phyloP scores from a whole-genome alignment of 2,797 vertebrate genomes.

The Pseudochirops corinnae region DNA sequence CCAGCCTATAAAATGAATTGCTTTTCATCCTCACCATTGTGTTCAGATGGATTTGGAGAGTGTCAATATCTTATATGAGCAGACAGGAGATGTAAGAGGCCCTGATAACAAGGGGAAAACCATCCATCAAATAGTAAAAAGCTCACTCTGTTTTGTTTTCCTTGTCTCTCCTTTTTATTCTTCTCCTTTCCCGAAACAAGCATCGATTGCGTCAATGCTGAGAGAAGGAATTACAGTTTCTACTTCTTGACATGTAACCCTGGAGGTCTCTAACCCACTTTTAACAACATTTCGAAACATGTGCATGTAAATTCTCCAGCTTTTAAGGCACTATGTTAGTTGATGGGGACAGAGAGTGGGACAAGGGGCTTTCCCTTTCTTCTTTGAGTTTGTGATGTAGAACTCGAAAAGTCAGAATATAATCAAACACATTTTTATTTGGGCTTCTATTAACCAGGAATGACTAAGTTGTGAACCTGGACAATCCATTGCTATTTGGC shows the following conservation, averaged over 20 bases:
- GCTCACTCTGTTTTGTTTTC: background rate
- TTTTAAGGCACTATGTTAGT: background rate
- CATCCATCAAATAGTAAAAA: background rate
- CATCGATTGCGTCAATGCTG: background rate
- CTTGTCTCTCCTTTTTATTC: background rate
- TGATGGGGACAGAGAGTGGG: background rate
- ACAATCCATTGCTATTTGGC: background rate
- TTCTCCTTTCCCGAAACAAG: background rate
- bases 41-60: background rate
- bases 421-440: background rate
- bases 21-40: background rate
- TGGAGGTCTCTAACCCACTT: background rate
- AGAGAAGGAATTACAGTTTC: background rate
- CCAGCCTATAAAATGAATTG: background rate
- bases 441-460: background rate
- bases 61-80: background rate
- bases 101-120: conserved; percentile 39
- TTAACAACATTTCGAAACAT: background rate
- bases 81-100: background rate
- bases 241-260: background rate
- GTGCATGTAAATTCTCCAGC: background rate
- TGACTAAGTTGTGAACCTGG: background rate
- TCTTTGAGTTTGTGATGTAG: background rate
- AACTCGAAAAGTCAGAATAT: background rate
- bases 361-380: background rate